Evolutionary conservation across 2,888 invertebrate species (phyloP), one percentile per base, ranked within the genome.

Genomic region (Micoletzkya japonica): DNA sequence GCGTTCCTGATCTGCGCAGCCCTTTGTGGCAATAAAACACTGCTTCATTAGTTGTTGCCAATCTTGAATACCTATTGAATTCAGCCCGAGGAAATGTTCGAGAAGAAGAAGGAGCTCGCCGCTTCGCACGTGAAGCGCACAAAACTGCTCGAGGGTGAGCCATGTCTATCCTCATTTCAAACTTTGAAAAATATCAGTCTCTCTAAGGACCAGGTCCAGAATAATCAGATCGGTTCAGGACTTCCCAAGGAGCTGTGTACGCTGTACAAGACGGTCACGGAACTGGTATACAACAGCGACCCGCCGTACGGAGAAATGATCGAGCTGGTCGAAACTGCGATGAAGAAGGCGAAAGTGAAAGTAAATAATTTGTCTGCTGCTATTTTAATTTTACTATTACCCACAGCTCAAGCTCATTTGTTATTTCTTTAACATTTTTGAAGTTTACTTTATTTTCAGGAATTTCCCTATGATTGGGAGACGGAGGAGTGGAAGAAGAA

Each of bases 391-490:
- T 6, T 52, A n/a, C 24, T 24, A 14, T n/a, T n/a, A 24, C n/a
- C 4, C 52, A n/a, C 24, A n/a, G 6, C 14, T 14, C n/a, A n/a
- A n/a, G 17, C 6, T 6, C 24, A 6, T 14, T 52, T 52, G 52
- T 26, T 26, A 4, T n/a, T 2, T 44, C 44, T 14, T 44, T 44
- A 14, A 44, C 20, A 44, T 20, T 44, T 44, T 20, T 44, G 20
- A 14, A 44, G 20, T 14, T 44, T 44, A 10, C 44, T 20, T 44
- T 44, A 14, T 44, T 44, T 30, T 30, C 63, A 63, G 63, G 63
- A 63, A 26, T 63, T 63, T n/a, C 63, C 63, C 10, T 63, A 63
- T 32, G 63, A 63, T n/a, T 63, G 63, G 63, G 63, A 63, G 34
- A 24, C 49, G 32, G 14, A 30, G 7, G 63, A 63, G 14, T 63